Percentiles rank a stretch among this genome's conserved stretches.
phyloP scores from a whole-genome alignment of 2,888 invertebrate genomes.

The Hypomecis punctinalis region DNA sequence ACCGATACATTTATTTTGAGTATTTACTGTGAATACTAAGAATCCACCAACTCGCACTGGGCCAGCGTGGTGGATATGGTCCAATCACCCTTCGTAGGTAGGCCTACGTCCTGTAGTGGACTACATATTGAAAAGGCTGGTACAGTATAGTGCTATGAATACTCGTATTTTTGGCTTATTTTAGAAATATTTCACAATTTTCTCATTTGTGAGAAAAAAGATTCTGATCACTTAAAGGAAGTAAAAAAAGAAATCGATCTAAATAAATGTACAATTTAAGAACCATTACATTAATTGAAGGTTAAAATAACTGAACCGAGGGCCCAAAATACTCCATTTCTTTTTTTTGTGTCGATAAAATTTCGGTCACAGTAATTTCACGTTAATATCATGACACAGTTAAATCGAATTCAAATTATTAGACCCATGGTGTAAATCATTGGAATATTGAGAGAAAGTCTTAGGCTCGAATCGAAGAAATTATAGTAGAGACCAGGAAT shows the following conservation, averaged over 20 bases:
- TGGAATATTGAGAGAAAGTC: conserved; percentile 31
- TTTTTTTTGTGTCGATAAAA: conserved; percentile 30
- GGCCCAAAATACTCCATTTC: conserved; percentile 20
- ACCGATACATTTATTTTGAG: too few species aligned
- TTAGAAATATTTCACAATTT: too few species aligned
- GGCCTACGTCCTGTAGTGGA: too few species aligned
- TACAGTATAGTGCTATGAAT: too few species aligned
- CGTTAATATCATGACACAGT: conserved; percentile 31
- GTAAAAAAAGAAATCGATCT: background rate
- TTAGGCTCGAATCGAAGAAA: conserved; percentile 8
- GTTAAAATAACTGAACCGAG: conserved; percentile 23
- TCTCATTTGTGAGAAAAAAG: too few species aligned
- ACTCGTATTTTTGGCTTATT: too few species aligned
- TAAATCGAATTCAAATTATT: conserved; percentile 36
- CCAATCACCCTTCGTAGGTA: too few species aligned
- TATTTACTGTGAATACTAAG: too few species aligned
- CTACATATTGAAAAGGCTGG: too few species aligned
- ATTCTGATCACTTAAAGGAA: too few species aligned
- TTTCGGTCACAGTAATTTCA: conserved; percentile 28
- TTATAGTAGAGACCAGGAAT: background rate
- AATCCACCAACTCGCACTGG: too few species aligned
- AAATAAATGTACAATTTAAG: background rate
- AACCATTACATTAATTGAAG: conserved; percentile 26
- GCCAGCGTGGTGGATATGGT: too few species aligned
- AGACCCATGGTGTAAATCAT: conserved; percentile 28